Percentiles rank a stretch among this genome's conserved stretches.
phyloP scores from a whole-genome alignment of 2,113 vertebrate species.

The Ameiurus melas region DNA sequence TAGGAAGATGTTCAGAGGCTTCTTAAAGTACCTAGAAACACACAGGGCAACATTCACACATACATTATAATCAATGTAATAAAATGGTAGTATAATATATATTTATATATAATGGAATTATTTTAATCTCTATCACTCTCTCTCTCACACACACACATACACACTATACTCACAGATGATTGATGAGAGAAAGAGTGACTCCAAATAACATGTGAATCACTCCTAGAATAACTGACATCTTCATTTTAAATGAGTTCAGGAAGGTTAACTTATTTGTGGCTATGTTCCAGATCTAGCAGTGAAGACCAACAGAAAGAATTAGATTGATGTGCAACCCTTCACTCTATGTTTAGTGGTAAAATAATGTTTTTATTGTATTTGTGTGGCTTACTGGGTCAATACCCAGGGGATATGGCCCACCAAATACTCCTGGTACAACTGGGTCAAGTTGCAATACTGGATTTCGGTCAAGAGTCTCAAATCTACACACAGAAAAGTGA shows the following conservation, averaged over 20 bases:
- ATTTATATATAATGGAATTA: no score
- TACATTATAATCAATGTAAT: neutral
- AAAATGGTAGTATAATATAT: neutral
- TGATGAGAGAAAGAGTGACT: slow-evolving; percentile 88
- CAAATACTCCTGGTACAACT: slow-evolving; percentile 84
- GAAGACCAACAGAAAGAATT: slow-evolving; percentile 24
- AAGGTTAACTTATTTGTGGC: slow-evolving; percentile 95
- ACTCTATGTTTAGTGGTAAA: neutral
- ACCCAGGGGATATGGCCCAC: slow-evolving; percentile 91
- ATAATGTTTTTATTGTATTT: neutral
- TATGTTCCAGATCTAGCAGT: slow-evolving; percentile 91
- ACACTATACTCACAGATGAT: slow-evolving; percentile 82
- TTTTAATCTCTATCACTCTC: neutral
- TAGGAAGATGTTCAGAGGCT: slow-evolving; percentile 93
- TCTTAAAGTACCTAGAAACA: slow-evolving; percentile 90
- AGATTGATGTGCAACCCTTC: neutral
- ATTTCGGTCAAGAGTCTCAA: slow-evolving; percentile 76
- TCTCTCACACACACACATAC: neutral
- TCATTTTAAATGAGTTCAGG: slow-evolving; percentile 99
- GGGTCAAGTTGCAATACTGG: slow-evolving; percentile 87
- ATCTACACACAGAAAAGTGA: slow-evolving; percentile 59
- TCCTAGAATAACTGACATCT: slow-evolving; percentile 96
- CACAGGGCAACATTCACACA: neutral
- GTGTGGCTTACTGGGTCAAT: slow-evolving; percentile 87
- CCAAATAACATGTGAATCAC: slow-evolving; percentile 97